A percentile compares a stretch with the other conserved stretches of the same genome.
These are phyloP conservation scores for Apamea crenata DNA, from an alignment of 2,888 invertebrate genomes.

Conservation along the genomic window DNA sequence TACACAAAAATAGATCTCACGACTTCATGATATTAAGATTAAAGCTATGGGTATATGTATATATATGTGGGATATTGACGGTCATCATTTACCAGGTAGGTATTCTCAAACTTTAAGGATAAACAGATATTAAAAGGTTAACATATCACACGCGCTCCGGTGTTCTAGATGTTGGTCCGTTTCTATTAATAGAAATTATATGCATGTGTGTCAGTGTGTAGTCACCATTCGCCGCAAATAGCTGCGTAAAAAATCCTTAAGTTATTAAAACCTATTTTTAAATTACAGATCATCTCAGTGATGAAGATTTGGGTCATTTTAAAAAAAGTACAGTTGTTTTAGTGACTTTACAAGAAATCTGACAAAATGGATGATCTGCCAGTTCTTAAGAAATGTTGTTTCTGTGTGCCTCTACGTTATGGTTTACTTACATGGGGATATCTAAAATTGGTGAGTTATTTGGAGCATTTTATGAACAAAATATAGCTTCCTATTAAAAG, in stretches of 20 bases:
- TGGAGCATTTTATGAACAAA: not conserved
- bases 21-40: not conserved
- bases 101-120: not conserved
- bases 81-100: not conserved
- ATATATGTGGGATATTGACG: not conserved
- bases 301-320: not conserved
- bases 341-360: slow-evolving; percentile 10
- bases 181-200: slow-evolving; percentile 44
- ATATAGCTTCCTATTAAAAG: not conserved
- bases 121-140: not conserved
- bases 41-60: not conserved
- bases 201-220: slow-evolving; percentile 15
- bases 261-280: not conserved
- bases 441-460: slow-evolving; percentile 61
- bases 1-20: not conserved
- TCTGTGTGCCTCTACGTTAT: slow-evolving; percentile 66
- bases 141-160: not conserved
- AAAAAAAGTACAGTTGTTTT: not conserved
- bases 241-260: slow-evolving; percentile 3
- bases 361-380: slow-evolving; percentile 53
- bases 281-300: not conserved
- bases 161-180: slow-evolving; percentile 8
- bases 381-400: slow-evolving; percentile 64
- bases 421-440: slow-evolving; percentile 67
- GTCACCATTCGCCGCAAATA: slow-evolving; percentile 21